These are phyloP conservation scores for Candoia aspera DNA, from an alignment of 2,113 vertebrate genomes.

Conservation along the genomic window DNA sequence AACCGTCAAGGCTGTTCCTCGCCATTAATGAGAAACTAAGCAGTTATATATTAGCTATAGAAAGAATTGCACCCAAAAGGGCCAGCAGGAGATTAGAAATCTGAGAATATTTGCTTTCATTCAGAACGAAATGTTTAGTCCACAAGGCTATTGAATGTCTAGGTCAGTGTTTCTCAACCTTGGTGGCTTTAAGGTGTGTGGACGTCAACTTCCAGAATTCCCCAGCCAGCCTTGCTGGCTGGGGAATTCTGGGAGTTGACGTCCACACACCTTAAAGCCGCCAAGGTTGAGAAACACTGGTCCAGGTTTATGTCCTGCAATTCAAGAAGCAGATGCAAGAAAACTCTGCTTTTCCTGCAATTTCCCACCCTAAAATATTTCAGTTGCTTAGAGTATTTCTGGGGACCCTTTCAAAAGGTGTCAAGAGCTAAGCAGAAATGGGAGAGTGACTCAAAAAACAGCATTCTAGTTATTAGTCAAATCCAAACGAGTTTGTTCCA, in stretches of 20 bases:
- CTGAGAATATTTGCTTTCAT: not conserved
- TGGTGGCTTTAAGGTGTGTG: too few relatives aligned
- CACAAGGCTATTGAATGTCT: not conserved
- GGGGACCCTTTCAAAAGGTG: not conserved
- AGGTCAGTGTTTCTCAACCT: too few relatives aligned
- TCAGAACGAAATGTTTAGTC: not conserved
- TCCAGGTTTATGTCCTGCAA: not conserved
- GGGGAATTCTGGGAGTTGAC: too few relatives aligned
- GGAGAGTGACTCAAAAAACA: not conserved
- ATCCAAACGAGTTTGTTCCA: not conserved
- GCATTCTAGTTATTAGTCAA: not conserved
- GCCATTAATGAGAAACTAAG: not conserved
- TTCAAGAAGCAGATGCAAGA: not conserved
- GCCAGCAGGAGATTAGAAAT: not conserved
- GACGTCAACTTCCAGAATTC: too few relatives aligned
- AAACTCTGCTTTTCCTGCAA: not conserved
- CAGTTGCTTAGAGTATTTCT: not conserved
- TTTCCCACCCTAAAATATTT: not conserved
- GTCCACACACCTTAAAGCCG: not conserved
- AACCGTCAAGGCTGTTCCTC: not conserved
- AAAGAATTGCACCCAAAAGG: not conserved
- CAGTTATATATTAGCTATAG: not conserved
- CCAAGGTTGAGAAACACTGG: too few relatives aligned
- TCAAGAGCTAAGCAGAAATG: not conserved
- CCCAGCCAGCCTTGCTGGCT: too few relatives aligned